Base-by-base conservation (phyloP, 2,888 invertebrate species). In the Drosophila melanocephala region DNA sequence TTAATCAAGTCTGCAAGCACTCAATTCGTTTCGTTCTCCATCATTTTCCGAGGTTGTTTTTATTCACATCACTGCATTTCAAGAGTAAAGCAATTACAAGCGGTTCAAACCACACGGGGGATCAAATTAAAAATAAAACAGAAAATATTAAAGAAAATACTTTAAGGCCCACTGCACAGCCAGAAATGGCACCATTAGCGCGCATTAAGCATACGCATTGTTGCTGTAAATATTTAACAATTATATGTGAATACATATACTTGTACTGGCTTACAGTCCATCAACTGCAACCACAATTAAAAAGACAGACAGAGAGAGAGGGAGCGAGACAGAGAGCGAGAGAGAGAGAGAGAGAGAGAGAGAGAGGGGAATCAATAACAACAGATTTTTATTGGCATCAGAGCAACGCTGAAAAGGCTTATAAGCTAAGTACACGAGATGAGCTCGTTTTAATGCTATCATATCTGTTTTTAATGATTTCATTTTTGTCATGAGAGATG, bases 11-110 rank as follows among this genome's bases (percentile, higher is more conserved):
- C 66, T 61, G 76, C 67, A 66, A 39, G 42, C 65, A 75, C 72
- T 70, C 69, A 59, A 68, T 57, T 67, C 60, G 35, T 16, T 32
- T 61, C 67, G 33, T 65, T 68, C 42, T 52, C 22, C 44, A 53
- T 69, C 22, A 67, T 66, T 69, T 79, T 53, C 37, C 60, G 47
- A 47, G 44, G 55, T 51, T 66, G 51, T 68, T 50, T 72, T 28
- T 53, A 44, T 39, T 28, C 37, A 39, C 53, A 52, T 39, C 71
- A 56, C 33, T 64, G 74, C 62, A 53, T 69, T 72, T 81, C 64
- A 66, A 72, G 71, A 75, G 80, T 74, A 75, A 83, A 83, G 72
- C 80, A 83, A 83, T 83, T 83, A 83, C 77, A 74, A 59, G 69
- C 69, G 83, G 39, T 74, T 78, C 44, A 75, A 80, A 75, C 80